phyloP scores from a whole-genome alignment of 2,113 vertebrate species.

The Gallinago jamesoni region DNA sequence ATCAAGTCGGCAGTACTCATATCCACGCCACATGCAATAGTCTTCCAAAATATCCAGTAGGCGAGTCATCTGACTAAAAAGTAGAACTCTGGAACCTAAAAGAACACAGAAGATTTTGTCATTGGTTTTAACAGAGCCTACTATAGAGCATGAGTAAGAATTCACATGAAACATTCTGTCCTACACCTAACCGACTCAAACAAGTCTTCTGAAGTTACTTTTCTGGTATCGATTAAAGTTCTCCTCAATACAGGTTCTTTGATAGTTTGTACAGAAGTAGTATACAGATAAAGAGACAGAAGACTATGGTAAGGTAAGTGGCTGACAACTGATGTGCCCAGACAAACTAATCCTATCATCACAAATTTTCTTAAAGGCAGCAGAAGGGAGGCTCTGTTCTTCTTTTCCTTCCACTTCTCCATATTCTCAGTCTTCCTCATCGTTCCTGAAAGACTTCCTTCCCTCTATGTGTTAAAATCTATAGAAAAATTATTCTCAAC shows the following conservation, averaged over 20 bases:
- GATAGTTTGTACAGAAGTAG: neutral
- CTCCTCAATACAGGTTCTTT: neutral
- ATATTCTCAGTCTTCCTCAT: neutral
- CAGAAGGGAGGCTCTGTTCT: neutral
- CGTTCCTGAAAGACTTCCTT: neutral
- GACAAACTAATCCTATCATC: neutral
- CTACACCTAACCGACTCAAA: neutral
- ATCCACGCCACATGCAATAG: conserved; percentile 91
- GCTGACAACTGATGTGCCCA: fast-evolving
- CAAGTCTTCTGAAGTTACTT: neutral
- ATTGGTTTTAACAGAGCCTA: neutral
- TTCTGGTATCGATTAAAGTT: neutral
- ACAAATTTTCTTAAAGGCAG: neutral
- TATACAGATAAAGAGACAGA: neutral
- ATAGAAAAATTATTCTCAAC: neutral
- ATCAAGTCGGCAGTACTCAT: conserved; percentile 88
- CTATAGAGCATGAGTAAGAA: neutral
- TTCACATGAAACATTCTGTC: neutral
- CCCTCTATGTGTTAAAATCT: neutral
- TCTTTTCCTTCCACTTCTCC: neutral
- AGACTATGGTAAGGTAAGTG: neutral
- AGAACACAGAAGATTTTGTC: neutral
- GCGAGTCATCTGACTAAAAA: conserved; percentile 92
- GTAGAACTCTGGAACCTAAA: conserved; percentile 85
- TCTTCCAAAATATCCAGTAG: conserved; percentile 89